Percentiles rank a stretch among this genome's conserved stretches.
Conservation (phyloP, 2,888 invertebrate species). For the Ceramica pisi region DNA sequence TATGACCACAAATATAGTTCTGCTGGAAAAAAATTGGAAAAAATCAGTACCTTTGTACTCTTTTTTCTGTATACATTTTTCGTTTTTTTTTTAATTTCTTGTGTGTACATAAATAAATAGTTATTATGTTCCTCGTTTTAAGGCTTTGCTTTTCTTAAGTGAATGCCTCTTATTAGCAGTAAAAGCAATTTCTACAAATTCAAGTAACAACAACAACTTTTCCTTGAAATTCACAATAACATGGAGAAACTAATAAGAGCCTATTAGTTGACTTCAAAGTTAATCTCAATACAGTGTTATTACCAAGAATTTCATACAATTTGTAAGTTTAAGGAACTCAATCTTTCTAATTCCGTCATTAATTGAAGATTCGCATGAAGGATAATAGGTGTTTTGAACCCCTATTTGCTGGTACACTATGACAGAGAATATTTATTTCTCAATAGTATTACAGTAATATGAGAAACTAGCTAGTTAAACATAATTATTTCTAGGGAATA, state of each 20-base stretch:
- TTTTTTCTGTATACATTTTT: no score
- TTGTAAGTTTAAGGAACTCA: constrained; percentile 81
- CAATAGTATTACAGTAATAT: not conserved
- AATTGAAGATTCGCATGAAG: constrained; percentile 76
- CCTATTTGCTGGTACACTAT: constrained; percentile 32
- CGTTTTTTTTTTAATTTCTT: no score
- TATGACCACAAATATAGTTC: no score
- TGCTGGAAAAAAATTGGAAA: no score
- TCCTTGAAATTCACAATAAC: constrained; percentile 33
- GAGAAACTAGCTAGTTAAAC: not conserved
- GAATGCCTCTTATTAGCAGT: not conserved
- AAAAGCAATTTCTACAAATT: not conserved
- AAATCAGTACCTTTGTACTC: no score
- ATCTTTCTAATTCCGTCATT: constrained; percentile 82
- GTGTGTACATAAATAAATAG: no score
- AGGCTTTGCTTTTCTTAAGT: not conserved
- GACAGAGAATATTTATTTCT: no score
- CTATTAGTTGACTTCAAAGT: constrained; percentile 70
- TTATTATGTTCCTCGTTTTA: not conserved
- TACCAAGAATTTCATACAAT: constrained; percentile 73
- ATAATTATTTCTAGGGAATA: not conserved
- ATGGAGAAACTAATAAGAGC: constrained; percentile 62
- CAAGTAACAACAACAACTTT: constrained; percentile 21
- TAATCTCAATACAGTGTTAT: constrained; percentile 65
- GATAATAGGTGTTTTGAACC: constrained; percentile 72